phyloP scores from a whole-genome alignment of 2,797 vertebrate genomes.

The Babyrousa celebensis region DNA sequence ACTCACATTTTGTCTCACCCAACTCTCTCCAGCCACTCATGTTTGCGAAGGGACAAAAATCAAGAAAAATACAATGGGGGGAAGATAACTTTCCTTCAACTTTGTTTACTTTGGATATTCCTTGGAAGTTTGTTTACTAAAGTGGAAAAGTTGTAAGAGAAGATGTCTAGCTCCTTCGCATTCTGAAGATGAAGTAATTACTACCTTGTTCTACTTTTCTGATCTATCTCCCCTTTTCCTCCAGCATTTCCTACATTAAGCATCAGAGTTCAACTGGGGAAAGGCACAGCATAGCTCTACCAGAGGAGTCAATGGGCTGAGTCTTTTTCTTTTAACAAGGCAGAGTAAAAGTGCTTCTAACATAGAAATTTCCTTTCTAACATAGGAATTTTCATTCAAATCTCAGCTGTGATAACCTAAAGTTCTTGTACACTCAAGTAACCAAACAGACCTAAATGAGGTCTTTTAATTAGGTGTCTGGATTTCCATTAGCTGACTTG shows the following conservation, averaged over 20 bases:
- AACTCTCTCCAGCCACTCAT: background rate
- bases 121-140: conserved; percentile 56
- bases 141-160: conserved; percentile 7
- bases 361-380: background rate
- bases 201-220: conserved; percentile 35
- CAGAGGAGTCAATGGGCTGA: background rate
- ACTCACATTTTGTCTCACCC: conserved; percentile 35
- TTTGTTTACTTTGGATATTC: background rate
- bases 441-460: conserved; percentile 66
- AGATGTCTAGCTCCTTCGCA: conserved; percentile 41
- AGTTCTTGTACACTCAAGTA: conserved; percentile 65
- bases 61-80: conserved; percentile 58
- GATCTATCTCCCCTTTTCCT: conserved; percentile 28
- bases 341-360: background rate
- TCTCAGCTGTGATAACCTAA: conserved; percentile 63
- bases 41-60: conserved; percentile 65
- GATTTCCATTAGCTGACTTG: conserved; percentile 29
- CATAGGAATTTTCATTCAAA: conserved; percentile 7
- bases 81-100: background rate
- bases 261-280: background rate
- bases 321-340: background rate
- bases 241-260: conserved; percentile 30
- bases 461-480: conserved; percentile 44
- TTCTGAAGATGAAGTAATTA: conserved; percentile 61
- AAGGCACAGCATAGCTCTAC: background rate